Conservation (phyloP, 2,113 vertebrate genomes). For the Nothocercus julius region DNA sequence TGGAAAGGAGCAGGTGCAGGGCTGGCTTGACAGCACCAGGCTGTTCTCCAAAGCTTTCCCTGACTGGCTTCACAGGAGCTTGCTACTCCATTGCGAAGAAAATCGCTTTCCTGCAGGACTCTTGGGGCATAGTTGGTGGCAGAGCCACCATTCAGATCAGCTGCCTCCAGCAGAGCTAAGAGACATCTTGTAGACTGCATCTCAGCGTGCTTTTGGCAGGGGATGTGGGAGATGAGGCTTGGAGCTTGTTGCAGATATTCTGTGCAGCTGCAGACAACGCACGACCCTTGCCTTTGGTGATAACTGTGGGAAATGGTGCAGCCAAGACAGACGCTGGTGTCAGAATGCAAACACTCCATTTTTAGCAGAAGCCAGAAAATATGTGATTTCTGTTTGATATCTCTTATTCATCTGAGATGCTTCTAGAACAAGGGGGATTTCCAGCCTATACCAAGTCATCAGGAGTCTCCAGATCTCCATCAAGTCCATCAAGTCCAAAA, state of each 20-base stretch:
- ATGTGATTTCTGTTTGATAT: not conserved
- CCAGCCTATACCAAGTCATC: constrained; percentile 2
- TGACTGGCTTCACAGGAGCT: not conserved
- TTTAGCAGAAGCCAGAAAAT: not conserved
- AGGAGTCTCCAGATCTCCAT: not conserved
- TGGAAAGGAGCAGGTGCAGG: not conserved
- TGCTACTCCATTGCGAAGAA: not conserved
- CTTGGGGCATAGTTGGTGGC: not conserved
- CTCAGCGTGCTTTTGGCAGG: not conserved
- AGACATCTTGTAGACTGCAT: not conserved
- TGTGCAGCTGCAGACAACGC: not conserved
- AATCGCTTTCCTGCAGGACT: not conserved
- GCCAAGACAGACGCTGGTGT: not conserved
- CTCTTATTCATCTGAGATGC: not conserved
- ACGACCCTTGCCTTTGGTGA: not conserved
- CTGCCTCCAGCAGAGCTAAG: not conserved
- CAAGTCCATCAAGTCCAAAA: not conserved
- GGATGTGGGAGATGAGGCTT: not conserved
- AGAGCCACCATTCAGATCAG: not conserved
- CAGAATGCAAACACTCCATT: not conserved
- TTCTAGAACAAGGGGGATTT: not conserved
- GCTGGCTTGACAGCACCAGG: not conserved
- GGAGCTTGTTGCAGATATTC: not conserved
- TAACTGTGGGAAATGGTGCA: not conserved
- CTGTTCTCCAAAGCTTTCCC: not conserved